phyloP scores from a whole-genome alignment of 1,140 invertebrate genomes.

The Scylla paramamosain region DNA sequence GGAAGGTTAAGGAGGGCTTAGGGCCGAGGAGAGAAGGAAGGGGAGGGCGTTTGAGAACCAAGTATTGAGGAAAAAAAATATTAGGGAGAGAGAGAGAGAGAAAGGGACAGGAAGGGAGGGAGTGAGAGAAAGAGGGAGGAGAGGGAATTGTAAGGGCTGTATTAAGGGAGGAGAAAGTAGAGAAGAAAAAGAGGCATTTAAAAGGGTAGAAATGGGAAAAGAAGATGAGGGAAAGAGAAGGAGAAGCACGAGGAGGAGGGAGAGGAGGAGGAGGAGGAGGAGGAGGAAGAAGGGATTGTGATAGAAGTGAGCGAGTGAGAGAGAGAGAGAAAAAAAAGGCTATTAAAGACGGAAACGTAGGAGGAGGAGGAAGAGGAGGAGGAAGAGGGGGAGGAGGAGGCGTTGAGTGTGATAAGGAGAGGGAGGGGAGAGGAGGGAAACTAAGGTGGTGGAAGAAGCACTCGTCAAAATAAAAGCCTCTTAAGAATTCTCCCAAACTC shows the following conservation, averaged over 20 bases:
- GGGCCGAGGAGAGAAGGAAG: neutral
- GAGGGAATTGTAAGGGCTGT: too few species aligned
- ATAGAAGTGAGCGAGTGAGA: too few species aligned
- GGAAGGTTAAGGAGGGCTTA: neutral
- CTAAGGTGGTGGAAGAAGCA: neutral
- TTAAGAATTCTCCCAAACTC: neutral
- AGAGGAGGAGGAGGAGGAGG: neutral
- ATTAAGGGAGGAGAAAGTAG: too few species aligned
- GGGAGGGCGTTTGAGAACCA: neutral
- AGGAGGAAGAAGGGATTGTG: too few species aligned
- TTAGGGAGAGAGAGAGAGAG: neutral
- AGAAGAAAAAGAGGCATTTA: neutral
- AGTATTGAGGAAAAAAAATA: neutral
- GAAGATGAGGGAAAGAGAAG: neutral
- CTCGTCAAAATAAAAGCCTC: slow-evolving; percentile 14
- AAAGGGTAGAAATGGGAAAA: neutral
- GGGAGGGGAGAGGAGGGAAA: too few species aligned
- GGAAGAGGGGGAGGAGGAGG: neutral
- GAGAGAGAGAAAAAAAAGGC: too few species aligned
- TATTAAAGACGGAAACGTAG: too few species aligned
- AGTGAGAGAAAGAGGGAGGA: neutral
- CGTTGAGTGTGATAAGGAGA: neutral
- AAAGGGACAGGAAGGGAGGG: neutral
- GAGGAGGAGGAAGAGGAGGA: neutral
- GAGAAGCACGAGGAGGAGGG: neutral